These are phyloP conservation scores for Lepus americanus DNA, from an alignment of 2,113 vertebrate genomes.

Conservation along the genomic window DNA sequence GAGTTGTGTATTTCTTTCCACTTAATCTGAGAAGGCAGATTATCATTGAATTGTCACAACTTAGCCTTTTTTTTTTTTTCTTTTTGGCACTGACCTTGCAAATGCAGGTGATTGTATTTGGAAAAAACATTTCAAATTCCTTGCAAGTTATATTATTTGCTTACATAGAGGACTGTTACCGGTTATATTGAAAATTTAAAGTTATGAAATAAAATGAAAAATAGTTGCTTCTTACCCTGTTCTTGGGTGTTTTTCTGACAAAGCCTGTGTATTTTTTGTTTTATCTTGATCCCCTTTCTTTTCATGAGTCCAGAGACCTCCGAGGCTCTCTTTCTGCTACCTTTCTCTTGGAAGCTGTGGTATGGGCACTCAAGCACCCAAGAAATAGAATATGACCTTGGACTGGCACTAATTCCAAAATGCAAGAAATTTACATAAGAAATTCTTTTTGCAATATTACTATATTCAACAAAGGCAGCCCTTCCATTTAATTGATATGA, in stretches of 20 bases:
- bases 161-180: constrained; percentile 9
- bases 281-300: constrained; percentile 58
- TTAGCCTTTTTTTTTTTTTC: constrained; percentile 40
- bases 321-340: background rate
- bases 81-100: constrained; percentile 45
- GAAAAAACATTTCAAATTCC: background rate
- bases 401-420: constrained; percentile 32
- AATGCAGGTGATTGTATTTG: constrained; percentile 50
- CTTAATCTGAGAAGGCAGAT: constrained; percentile 66
- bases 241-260: constrained; percentile 47
- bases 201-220: constrained; percentile 40
- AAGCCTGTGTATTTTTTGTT: constrained; percentile 42
- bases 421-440: constrained; percentile 40
- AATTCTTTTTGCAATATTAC: constrained; percentile 22
- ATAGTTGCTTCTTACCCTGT: constrained; percentile 32
- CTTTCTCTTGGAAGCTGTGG: background rate
- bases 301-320: background rate
- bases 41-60: constrained; percentile 60
- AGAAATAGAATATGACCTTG: constrained; percentile 55
- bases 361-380: background rate
- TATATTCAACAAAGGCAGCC: background rate
- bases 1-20: constrained; percentile 62
- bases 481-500: constrained; percentile 63
- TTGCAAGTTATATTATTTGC: constrained; percentile 40
- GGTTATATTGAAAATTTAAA: constrained; percentile 50